Evolutionary conservation across 1,140 invertebrate genomes (phyloP).

Genomic region (Drosophila nigromelanica): DNA sequence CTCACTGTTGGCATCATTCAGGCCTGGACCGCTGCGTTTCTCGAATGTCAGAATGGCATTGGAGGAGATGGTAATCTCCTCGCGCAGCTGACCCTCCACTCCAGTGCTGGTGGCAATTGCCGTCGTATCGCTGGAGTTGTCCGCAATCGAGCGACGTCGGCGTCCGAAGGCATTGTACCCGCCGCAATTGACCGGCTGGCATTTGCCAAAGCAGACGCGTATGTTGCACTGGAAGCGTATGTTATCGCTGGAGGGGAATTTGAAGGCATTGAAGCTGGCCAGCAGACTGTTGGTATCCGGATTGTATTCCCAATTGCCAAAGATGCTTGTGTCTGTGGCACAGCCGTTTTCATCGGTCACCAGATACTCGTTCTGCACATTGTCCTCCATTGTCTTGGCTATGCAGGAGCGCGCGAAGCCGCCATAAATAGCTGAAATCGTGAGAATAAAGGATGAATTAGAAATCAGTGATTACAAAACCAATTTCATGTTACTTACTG

Average conservation of each 20-base stretch:
- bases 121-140: conserved; percentile 86
- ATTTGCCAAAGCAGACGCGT: conserved; percentile 96
- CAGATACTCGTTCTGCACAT: conserved; percentile 94
- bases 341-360: conserved; percentile 97
- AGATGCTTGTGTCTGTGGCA: conserved; percentile 95
- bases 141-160: conserved; percentile 87
- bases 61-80: conserved; percentile 96
- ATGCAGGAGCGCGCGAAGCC: conserved; percentile 96
- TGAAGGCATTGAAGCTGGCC: conserved; percentile 97
- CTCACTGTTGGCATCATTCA: conserved; percentile 89
- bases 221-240: conserved; percentile 98
- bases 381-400: conserved; percentile 95
- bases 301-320: conserved; percentile 96
- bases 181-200: conserved; percentile 97
- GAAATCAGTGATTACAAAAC: neutral
- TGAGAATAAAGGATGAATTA: conserved; percentile 32
- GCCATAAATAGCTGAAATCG: conserved; percentile 92
- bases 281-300: conserved; percentile 91
- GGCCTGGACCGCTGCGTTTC: conserved; percentile 88
- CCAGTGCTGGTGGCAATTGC: conserved; percentile 78
- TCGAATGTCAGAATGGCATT: conserved; percentile 96
- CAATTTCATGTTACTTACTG: conserved; percentile 85
- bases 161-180: conserved; percentile 95
- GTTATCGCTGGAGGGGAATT: conserved; percentile 97
- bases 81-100: conserved; percentile 92